Evolutionary conservation across 2,888 invertebrate genomes (phyloP).

Genomic region (Sarcophaga rosellei): DNA sequence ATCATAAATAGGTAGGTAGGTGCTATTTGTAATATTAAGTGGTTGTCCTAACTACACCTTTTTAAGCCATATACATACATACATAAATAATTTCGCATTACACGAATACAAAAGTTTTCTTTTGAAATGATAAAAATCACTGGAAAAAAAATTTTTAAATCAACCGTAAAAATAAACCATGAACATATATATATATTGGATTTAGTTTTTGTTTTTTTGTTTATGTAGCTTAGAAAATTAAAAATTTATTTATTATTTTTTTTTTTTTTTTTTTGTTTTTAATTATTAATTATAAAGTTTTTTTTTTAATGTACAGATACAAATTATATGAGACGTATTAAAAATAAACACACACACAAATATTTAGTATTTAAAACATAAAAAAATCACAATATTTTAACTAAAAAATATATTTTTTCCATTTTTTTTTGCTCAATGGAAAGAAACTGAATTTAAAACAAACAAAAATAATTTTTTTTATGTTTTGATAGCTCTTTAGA

Average conservation of each 20-base stretch:
- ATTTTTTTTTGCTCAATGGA: background rate
- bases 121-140: no score
- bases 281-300: slow-evolving; percentile 43
- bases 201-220: background rate
- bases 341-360: slow-evolving; percentile 52
- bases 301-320: slow-evolving; percentile 61
- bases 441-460: background rate
- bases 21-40: background rate
- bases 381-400: slow-evolving; percentile 66
- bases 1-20: background rate
- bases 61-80: background rate
- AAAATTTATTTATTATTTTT: slow-evolving; percentile 44
- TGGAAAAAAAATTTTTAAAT: no score
- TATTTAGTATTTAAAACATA: slow-evolving; percentile 47
- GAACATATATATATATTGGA: background rate
- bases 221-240: slow-evolving; percentile 8
- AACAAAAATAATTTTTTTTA: no score
- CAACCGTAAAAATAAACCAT: no score
- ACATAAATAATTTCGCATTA: no score
- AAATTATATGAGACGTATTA: slow-evolving; percentile 53
- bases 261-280: slow-evolving; percentile 13
- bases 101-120: no score
- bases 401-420: slow-evolving; percentile 46
- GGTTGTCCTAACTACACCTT: background rate
- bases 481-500: no score